phyloP scores from a whole-genome alignment of 2,113 vertebrate species.

The Corapipo altera region DNA sequence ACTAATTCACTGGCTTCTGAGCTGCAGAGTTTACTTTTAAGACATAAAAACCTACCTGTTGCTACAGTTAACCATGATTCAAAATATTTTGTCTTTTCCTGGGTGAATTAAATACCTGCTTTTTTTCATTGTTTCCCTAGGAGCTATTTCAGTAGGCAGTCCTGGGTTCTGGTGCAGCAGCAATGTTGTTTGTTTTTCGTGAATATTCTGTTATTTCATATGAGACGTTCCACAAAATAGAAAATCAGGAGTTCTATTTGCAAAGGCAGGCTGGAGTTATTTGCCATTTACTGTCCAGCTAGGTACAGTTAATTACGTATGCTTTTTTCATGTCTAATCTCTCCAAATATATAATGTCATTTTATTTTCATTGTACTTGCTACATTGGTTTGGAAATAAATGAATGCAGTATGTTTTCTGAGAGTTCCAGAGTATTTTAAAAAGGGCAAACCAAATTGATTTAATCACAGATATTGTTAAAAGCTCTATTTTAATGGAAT shows the following conservation, averaged over 20 bases:
- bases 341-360: background rate
- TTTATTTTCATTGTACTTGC: slow-evolving; percentile 48
- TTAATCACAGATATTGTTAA: slow-evolving; percentile 33
- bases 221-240: background rate
- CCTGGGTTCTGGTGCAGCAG: background rate
- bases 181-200: background rate
- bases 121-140: background rate
- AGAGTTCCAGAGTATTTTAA: slow-evolving; percentile 16
- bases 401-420: background rate
- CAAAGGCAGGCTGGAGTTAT: background rate
- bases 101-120: background rate
- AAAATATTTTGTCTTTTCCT: background rate
- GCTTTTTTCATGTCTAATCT: background rate
- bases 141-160: background rate
- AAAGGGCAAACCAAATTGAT: slow-evolving; percentile 55
- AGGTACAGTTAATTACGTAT: background rate
- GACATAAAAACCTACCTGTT: background rate
- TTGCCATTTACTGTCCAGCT: background rate
- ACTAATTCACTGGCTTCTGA: background rate
- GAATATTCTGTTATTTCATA: background rate
- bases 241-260: background rate
- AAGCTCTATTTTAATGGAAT: slow-evolving; percentile 10
- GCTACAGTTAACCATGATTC: rapidly evolving
- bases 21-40: background rate
- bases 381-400: background rate